Base-by-base conservation (phyloP, 2,888 invertebrate genomes). In the Clivina fossor region DNA sequence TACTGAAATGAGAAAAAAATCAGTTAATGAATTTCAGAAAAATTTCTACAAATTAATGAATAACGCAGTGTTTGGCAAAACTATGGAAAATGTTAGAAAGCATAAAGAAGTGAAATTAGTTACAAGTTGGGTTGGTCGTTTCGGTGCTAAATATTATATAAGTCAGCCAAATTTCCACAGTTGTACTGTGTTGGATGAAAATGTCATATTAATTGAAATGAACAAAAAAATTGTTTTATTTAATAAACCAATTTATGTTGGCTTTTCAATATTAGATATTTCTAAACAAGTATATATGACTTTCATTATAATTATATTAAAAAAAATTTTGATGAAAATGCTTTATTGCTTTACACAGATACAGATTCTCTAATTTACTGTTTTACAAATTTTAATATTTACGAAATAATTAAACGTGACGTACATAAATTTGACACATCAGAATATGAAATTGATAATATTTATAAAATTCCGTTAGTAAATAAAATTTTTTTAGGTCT, bases 181-280 rank as follows among this genome's bases (percentile, higher is more conserved):
- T 43, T 35, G 57, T 4, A 51, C 57, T 2, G 66, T 70, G 22
- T 71, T 72, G 56, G 56, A 61, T 30, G 67, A 71, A 54, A 60
- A 74, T 54, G 58, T 74, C n/a, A 65, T 67, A 0, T 66, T 67
- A 1, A 62, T 74, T 18, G 65, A 72, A 50, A 57, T 70, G 58
- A 60, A 61, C 9, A 63, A 63, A 57, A 26, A 58, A 1, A 55
- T 58, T 22, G 56, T 71, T 5, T 15, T 43, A 13, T 67, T 68
- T 26, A 64, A 71, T 61, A 71, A 71, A 64, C 72, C 71, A 1
- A 67, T 74, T 18, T 73, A 72, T 55, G 60, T 68, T 2, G 73
- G 72, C 7, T 66, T 72, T 55, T 28, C 60, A 4, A 66, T 74
- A 46, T 60, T 74, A 32, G 74, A 75, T 44, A 22, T 75, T 19